Evolutionary conservation across 2,888 invertebrate genomes (phyloP), one percentile per base, ranked within the genome.

Genomic region (Esperia sulphurella): DNA sequence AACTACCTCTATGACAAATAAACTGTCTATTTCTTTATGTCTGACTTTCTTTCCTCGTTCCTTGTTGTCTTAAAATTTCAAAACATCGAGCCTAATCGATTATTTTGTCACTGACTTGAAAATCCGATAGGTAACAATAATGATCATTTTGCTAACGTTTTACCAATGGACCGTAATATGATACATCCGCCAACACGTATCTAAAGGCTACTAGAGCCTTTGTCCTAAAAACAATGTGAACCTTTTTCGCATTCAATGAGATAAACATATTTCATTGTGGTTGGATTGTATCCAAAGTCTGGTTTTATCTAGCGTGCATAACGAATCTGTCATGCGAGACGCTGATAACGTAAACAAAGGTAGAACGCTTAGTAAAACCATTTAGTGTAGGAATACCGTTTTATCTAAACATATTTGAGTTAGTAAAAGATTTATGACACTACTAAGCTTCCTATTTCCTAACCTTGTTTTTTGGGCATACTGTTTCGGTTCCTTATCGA

Each of bases 281-380:
- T 71, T 79, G 80, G 79, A 76, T 59, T 60, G 62, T 51, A 61
- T 74, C 77, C 78, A 79, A 73, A 62, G 31, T 59, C 52, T 14
- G 51, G 52, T 44, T 65, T 65, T 68, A 75, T 73, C 55, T 73
- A 58, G 65, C 65, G 59, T 59, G 61, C 37, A 28, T 37, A 39
- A 29, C 38, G 65, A 64, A 59, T 66, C 65, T 64, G 67, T 74
- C 74, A 75, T 71, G 73, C 68, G 71, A 68, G 61, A 71, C 68
- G 55, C 60, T 68, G 71, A 78, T 76, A 73, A 64, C 61, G 55
- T 62, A 61, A 63, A 63, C 63, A 63, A 63, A 59, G 56, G 59
- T 57, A 35, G 35, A 35, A 28, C 10, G 35, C 41, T 12, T 41
- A 12, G 28, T 8, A 28, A 4, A 39, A 31, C 38, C 39, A 14